Evolutionary conservation across 2,888 invertebrate genomes (phyloP), one percentile per base, ranked within the genome.

Genomic region (Eumacrocentrus americanus): DNA sequence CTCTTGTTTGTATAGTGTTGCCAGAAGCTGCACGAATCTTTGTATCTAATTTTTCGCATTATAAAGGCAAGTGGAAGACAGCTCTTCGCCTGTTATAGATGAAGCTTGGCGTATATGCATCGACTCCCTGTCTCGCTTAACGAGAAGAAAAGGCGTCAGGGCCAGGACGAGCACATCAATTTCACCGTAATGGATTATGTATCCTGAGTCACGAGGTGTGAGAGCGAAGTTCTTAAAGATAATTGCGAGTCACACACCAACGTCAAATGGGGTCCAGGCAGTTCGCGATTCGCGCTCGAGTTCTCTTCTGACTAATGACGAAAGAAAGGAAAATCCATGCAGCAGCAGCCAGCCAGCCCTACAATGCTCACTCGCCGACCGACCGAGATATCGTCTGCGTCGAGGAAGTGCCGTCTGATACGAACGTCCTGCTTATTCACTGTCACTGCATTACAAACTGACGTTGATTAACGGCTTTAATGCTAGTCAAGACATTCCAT

Each of bases 361-460:
- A 22, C 16, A 50, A 34, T 34, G 47, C 29, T 16, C 53, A 16
- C 23, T 57, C 53, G 42, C 50, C 53, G 63, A 66, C 50, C 53
- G 63, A 66, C 69, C 60, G 68, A 69, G 74, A 75, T 79, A 78
- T 75, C 74, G 62, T 71, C 52, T 60, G 69, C 67, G 73, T 72
- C 71, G 75, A 80, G 80, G 80, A 80, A 80, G 79, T 80, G 59
- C 68, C 70, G 67, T 70, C 75, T 76, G 75, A 76, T 76, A 76
- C 72, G 70, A 71, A 77, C 79, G 78, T 80, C 79, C 80, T 79
- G 80, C 77, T 75, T 74, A 75, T 76, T 79, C 76, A 77, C 63
- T 63, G 67, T 67, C 55, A 51, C 29, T 29, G 37, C 14, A 42
- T 48, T 18, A 38, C 50, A 48, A 16, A 38, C 20, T 52, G 22